Evolutionary conservation across 2,888 invertebrate genomes (phyloP).

Genomic region (Achlya flavicornis): DNA sequence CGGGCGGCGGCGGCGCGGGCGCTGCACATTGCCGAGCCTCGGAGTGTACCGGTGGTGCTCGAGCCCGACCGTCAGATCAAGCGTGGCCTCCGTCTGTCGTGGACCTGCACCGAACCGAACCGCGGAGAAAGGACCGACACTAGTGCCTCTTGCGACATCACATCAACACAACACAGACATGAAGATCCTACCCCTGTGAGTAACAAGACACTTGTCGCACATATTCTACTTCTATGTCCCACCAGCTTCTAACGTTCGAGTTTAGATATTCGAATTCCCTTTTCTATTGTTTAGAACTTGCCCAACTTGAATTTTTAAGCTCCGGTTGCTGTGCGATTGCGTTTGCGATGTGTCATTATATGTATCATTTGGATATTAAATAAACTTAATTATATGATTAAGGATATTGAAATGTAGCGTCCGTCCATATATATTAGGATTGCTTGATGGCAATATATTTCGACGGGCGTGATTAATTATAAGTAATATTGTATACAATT

Average conservation of each 20-base stretch:
- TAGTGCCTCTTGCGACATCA: conserved; percentile 58
- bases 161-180: conserved; percentile 53
- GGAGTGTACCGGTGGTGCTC: conserved; percentile 56
- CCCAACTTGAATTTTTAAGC: conserved; percentile 24
- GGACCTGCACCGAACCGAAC: conserved; percentile 68
- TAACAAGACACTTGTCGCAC: conserved; percentile 26
- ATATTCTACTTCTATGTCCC: conserved; percentile 5
- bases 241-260: conserved; percentile 8
- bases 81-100: conserved; percentile 72
- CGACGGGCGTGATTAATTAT: conserved; percentile 20
- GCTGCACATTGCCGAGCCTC: conserved; percentile 39
- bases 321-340: conserved; percentile 67
- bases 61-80: conserved; percentile 65
- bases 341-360: conserved; percentile 58
- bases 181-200: conserved; percentile 76
- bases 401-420: background rate
- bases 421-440: conserved; percentile 17
- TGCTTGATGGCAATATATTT: conserved; percentile 42
- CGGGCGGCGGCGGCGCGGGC: conserved; percentile 35
- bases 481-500: background rate
- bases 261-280: background rate
- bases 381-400: background rate
- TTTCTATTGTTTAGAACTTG: conserved; percentile 23
- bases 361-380: background rate
- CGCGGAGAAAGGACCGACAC: conserved; percentile 67